Evolutionary conservation across 2,113 vertebrate genomes (phyloP).

Genomic region (Apistogramma diplotaenia): DNA sequence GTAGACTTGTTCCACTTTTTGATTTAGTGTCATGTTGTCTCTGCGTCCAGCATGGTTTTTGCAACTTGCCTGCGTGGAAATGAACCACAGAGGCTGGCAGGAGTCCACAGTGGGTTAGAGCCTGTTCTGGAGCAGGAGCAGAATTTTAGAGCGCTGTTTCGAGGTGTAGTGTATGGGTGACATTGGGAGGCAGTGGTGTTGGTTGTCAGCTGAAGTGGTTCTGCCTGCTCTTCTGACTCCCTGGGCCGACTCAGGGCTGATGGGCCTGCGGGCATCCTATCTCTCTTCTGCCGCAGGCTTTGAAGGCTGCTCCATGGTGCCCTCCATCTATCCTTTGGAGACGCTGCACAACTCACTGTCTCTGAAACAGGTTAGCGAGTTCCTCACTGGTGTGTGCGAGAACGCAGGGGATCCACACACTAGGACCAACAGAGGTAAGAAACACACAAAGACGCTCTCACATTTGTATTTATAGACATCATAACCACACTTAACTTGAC

Average conservation of each 20-base stretch:
- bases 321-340: constrained; percentile 96
- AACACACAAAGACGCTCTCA: rapidly evolving
- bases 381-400: constrained; percentile 86
- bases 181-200: not conserved
- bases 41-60: constrained; percentile 51
- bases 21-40: constrained; percentile 16
- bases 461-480: not conserved
- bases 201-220: constrained; percentile 12
- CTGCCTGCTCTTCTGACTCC: constrained; percentile 10
- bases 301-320: constrained; percentile 99
- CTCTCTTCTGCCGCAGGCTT: constrained; percentile 84
- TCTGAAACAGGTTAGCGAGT: constrained; percentile 91
- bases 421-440: constrained; percentile 84
- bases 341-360: constrained; percentile 99
- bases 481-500: not conserved
- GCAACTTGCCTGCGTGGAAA: constrained; percentile 42
- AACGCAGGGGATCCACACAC: constrained; percentile 81
- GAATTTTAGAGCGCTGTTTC: not conserved
- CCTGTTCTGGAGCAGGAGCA: constrained; percentile 3
- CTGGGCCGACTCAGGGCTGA: constrained; percentile 29
- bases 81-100: constrained; percentile 5
- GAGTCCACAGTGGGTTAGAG: not conserved
- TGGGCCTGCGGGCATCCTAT: constrained; percentile 49
- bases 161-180: constrained; percentile 13
- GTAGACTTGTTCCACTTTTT: not conserved